Evolutionary conservation across 37 sponge, comb jelly and placozoan genomes (phyloP).

Genomic region (Hormiphora californensis): DNA sequence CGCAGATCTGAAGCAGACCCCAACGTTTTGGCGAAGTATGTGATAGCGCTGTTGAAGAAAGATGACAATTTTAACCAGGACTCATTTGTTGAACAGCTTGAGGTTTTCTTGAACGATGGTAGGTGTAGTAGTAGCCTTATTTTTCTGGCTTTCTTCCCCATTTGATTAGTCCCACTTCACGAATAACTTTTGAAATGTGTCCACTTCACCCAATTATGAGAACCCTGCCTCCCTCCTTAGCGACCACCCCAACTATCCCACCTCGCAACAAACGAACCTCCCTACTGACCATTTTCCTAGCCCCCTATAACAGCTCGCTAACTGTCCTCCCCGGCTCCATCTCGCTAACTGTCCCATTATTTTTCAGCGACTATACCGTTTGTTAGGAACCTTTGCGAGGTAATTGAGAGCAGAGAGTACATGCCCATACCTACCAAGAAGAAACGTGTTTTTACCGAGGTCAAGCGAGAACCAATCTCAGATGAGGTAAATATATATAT

Average conservation of each 20-base stretch:
- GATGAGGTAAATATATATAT: neutral
- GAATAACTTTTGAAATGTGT: too few relatives aligned
- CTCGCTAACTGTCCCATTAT: neutral
- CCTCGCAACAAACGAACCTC: too few relatives aligned
- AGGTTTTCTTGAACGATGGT: slow-evolving; percentile 88
- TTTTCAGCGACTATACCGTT: neutral
- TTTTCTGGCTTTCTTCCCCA: too few relatives aligned
- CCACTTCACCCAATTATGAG: too few relatives aligned
- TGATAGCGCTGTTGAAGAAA: slow-evolving; percentile 85
- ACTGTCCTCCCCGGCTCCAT: too few relatives aligned
- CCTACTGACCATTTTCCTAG: too few relatives aligned
- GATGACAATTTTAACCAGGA: slow-evolving; percentile 63
- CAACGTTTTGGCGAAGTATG: slow-evolving; percentile 83
- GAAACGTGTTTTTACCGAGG: slow-evolving; percentile 22
- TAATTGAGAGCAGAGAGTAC: slow-evolving; percentile 1
- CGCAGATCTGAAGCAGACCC: slow-evolving; percentile 90
- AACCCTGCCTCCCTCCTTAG: too few relatives aligned
- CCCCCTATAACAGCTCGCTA: too few relatives aligned
- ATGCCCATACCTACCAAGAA: slow-evolving; percentile 1
- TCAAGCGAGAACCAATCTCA: neutral
- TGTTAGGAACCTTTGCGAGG: neutral
- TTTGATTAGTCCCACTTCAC: neutral
- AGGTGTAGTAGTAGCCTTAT: too few relatives aligned
- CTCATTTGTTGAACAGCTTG: slow-evolving; percentile 65
- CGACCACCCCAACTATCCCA: too few relatives aligned